Base-by-base conservation (phyloP, 2,797 vertebrate species). In the Champsocephalus gunnari region DNA sequence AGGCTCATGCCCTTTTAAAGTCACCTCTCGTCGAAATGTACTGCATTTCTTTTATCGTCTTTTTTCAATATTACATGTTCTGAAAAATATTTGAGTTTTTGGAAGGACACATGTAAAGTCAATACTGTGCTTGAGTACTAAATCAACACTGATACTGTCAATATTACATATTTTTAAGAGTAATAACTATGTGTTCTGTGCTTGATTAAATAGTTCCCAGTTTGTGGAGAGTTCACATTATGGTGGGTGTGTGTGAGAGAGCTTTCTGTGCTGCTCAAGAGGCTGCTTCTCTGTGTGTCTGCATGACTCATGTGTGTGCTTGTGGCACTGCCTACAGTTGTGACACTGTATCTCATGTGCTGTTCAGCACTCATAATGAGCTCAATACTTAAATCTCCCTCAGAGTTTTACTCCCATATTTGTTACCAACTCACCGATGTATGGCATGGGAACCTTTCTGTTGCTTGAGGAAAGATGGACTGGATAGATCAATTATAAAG, bases 1-100 rank as follows among this genome's bases (percentile, higher is more conserved):
- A 73, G 57, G 60, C 57, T 75, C 74, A 68, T 90, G 81, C 71
- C 86, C 88, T 87, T 89, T 90, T 88, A 89, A 81, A 91, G 89
- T 59, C 86, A 62, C 70, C 41, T 45, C 60, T 70, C 3, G 5
- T n/a, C 51, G 63, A 76, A 78, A 75, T 24, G 49, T 9, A 21
- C n/a, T 63, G 12, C 71, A 28, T 73, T 75, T 43, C 50, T 69
- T 66, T 21, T 2, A 0, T 6, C 32, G 62, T 34, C 8, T 16
- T 69, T 55, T 77, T 69, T 1, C 28, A 43, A 70, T 73, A 80
- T 64, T 34, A 49, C 68, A 72, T 55, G 51, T 48, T 55, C 24
- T 72, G 53, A 45, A 9, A n/a, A 55, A 49, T 80, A 49, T 73
- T 54, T 62, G 13, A 58, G 13, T 12, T 45, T 21, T 16, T 48